phyloP scores from a whole-genome alignment of 1,140 invertebrate genomes.

The Lepidostoma basale region DNA sequence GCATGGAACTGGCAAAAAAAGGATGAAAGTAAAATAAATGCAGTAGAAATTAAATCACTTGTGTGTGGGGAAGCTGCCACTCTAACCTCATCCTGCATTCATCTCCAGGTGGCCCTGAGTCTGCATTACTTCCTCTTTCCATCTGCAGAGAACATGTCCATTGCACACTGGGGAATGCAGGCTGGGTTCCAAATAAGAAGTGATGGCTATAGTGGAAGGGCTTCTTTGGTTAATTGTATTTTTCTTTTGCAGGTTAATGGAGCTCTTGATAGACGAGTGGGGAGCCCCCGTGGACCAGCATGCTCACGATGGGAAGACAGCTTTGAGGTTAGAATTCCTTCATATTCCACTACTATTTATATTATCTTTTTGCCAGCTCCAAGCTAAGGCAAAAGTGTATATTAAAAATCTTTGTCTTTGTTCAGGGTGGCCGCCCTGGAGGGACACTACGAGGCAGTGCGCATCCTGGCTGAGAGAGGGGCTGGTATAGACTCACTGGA shows the following conservation, averaged over 20 bases:
- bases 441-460: slow-evolving; percentile 84
- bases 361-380: background rate
- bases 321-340: slow-evolving; percentile 68
- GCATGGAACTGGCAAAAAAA: too few relatives aligned
- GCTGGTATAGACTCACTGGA: slow-evolving; percentile 91
- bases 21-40: too few relatives aligned
- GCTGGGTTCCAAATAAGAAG: too few relatives aligned
- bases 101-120: too few relatives aligned
- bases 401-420: slow-evolving; percentile 18
- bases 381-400: background rate
- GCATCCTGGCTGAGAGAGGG: slow-evolving; percentile 72
- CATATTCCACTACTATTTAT: background rate
- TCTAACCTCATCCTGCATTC: too few relatives aligned
- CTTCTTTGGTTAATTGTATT: background rate
- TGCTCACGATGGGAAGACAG: slow-evolving; percentile 93
- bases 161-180: too few relatives aligned
- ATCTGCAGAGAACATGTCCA: too few relatives aligned
- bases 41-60: too few relatives aligned
- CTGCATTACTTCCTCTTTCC: too few relatives aligned
- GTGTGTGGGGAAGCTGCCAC: too few relatives aligned
- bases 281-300: slow-evolving; percentile 84
- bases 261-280: slow-evolving; percentile 74
- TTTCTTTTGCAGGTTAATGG: slow-evolving; percentile 61
- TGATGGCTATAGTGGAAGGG: background rate
- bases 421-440: slow-evolving; percentile 79